Conservation (phyloP, 2,113 vertebrate genomes). For the Bostrychus sinensis region DNA sequence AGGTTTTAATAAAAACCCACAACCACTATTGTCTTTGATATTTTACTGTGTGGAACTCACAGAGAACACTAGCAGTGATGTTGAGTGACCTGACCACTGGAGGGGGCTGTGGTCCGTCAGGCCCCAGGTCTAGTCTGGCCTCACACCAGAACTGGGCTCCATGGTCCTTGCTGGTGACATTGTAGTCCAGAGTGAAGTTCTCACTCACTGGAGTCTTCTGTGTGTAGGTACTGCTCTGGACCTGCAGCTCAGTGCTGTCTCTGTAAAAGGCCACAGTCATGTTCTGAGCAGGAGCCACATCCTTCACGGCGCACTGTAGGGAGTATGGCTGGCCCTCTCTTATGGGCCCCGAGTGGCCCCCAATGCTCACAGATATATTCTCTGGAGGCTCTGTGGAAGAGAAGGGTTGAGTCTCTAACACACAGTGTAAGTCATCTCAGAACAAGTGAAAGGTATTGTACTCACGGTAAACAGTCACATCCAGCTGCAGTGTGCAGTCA, state of each 20-base stretch:
- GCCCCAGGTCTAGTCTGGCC: constrained; percentile 60
- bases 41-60: constrained; percentile 62
- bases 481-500: not conserved
- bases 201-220: constrained; percentile 41
- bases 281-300: constrained; percentile 48
- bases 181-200: constrained; percentile 50
- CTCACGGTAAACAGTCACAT: constrained; percentile 45
- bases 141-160: constrained; percentile 61
- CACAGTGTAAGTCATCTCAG: no score
- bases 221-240: not conserved
- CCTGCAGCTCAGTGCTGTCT: not conserved
- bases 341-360: constrained; percentile 45
- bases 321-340: constrained; percentile 25
- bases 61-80: constrained; percentile 32
- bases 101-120: constrained; percentile 39
- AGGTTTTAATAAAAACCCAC: not conserved
- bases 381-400: constrained; percentile 66
- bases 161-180: constrained; percentile 37
- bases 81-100: constrained; percentile 42
- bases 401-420: no score
- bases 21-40: not conserved
- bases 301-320: constrained; percentile 67
- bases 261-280: constrained; percentile 64
- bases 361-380: constrained; percentile 51
- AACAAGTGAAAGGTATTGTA: not conserved